Evolutionary conservation across 2,888 invertebrate genomes (phyloP).

Genomic region (Zaprionus obscuricornis): DNA sequence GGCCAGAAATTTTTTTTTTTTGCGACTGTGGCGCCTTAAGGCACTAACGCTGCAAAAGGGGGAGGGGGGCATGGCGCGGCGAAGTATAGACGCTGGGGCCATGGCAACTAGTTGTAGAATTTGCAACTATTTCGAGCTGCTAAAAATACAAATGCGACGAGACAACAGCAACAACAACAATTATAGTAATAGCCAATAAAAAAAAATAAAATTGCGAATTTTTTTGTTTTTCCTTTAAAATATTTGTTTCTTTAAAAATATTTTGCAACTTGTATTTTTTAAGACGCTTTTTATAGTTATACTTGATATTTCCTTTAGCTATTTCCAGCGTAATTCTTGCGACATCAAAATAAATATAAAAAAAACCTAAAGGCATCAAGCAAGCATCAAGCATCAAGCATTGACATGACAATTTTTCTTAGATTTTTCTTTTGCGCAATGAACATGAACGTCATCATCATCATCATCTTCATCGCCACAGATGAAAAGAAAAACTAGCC

Average conservation of each 20-base stretch:
- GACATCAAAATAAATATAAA: constrained; percentile 10
- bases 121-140: background rate
- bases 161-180: no score
- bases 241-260: background rate
- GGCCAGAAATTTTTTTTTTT: constrained; percentile 50
- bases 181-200: background rate
- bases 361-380: background rate
- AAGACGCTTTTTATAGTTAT: background rate
- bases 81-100: background rate
- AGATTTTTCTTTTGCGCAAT: constrained; percentile 36
- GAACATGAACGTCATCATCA: no score
- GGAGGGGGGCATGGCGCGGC: background rate
- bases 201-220: background rate
- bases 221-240: background rate
- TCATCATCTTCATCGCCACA: constrained; percentile 47
- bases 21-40: no score
- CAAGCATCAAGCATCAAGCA: constrained; percentile 10
- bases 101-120: background rate
- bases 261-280: constrained; percentile 1
- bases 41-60: background rate
- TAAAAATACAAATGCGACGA: no score
- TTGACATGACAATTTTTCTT: constrained; percentile 41
- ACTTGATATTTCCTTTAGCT: background rate
- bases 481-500: constrained; percentile 30
- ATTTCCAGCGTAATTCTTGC: constrained; percentile 14